Percentiles rank a stretch among this genome's conserved stretches.
Evolutionary conservation across 2,888 invertebrate species (phyloP).

Genomic region (Seira musarum): DNA sequence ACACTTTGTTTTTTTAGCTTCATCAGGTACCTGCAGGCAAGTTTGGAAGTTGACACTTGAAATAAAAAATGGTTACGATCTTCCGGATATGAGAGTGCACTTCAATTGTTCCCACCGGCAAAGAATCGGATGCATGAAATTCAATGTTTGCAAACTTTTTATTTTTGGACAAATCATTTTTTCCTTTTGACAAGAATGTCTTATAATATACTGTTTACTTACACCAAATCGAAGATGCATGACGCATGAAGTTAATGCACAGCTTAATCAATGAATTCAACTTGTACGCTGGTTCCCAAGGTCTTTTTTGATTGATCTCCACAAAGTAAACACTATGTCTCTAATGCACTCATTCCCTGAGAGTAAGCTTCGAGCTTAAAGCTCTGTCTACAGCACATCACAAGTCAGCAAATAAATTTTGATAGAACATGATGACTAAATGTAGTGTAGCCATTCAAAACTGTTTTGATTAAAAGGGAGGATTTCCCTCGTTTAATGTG

Average conservation of each 20-base stretch:
- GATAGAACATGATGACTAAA: neutral
- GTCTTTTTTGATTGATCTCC: neutral
- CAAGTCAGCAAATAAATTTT: slow-evolving; percentile 3
- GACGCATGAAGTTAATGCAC: neutral
- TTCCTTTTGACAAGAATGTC: too few relatives aligned
- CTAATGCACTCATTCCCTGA: neutral
- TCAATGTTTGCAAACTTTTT: too few relatives aligned
- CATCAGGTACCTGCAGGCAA: neutral
- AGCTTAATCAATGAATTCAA: neutral
- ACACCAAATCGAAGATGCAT: too few relatives aligned
- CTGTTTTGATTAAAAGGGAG: neutral
- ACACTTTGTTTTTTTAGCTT: neutral
- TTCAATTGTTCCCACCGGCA: too few relatives aligned
- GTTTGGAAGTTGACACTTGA: neutral
- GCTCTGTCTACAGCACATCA: neutral
- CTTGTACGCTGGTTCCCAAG: neutral
- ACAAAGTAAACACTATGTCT: too few relatives aligned
- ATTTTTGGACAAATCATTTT: too few relatives aligned
- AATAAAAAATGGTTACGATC: neutral
- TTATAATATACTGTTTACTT: too few relatives aligned
- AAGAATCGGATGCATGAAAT: too few relatives aligned
- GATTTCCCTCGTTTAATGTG: too few relatives aligned
- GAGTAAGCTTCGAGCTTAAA: neutral
- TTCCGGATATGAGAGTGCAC: too few relatives aligned
- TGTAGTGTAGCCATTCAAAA: neutral